Evolutionary conservation across 2,113 vertebrate species (phyloP).

Genomic region (Xyliphius kryptos): DNA sequence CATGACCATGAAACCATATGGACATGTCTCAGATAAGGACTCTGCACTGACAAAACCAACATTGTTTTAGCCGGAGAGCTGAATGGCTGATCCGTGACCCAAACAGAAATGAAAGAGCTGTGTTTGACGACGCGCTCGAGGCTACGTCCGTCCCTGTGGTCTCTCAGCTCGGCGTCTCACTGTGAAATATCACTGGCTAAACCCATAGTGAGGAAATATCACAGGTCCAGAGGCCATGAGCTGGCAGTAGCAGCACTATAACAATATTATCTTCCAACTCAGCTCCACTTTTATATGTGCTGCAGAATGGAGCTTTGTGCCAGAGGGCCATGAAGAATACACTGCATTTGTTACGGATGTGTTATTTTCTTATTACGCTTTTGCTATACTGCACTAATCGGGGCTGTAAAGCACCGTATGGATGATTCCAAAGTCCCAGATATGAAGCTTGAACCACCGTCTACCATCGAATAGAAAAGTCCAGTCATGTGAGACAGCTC

Average conservation of each 20-base stretch:
- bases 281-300: conserved; percentile 9
- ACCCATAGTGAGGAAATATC: conserved; percentile 12
- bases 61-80: conserved; percentile 2
- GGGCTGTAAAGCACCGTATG: background rate
- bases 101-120: conserved; percentile 2
- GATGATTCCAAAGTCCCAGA: background rate
- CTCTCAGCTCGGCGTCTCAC: conserved; percentile 16
- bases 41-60: conserved; percentile 10
- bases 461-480: background rate
- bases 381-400: background rate
- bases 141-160: conserved; percentile 16
- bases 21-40: background rate
- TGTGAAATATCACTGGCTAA: conserved; percentile 11
- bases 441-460: background rate
- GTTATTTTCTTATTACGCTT: conserved; percentile 14
- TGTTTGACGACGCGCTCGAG: conserved; percentile 11
- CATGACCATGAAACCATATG: too few species aligned
- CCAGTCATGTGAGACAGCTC: background rate
- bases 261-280: conserved; percentile 16
- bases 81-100: conserved; percentile 8
- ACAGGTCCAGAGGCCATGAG: conserved; percentile 1
- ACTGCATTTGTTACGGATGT: conserved; percentile 10
- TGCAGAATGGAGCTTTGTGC: background rate
- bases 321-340: background rate
- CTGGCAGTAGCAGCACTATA: conserved; percentile 8